Conservation (phyloP, 2,797 vertebrate species). For the Coendou prehensilis region DNA sequence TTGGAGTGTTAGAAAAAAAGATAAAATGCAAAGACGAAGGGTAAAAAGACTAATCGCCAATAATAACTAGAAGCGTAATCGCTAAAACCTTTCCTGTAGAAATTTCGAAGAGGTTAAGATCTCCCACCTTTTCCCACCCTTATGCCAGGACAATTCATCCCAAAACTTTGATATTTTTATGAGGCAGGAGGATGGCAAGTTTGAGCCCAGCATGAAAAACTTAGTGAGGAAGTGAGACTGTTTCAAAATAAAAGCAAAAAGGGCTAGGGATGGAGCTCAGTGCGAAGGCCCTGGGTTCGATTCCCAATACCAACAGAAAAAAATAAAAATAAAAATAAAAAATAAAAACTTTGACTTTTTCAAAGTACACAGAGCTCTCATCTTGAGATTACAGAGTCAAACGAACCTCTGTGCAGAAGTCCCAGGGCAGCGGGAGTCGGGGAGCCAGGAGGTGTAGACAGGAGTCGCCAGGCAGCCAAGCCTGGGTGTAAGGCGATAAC, state of each 20-base stretch:
- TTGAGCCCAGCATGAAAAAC: not conserved
- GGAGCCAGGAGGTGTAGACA: not conserved
- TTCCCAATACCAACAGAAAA: not conserved
- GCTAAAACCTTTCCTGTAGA: not conserved
- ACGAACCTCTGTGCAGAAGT: not conserved
- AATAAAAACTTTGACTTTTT: not conserved
- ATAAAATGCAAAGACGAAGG: not conserved
- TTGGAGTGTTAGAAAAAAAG: conserved; percentile 40
- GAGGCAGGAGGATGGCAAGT: not conserved
- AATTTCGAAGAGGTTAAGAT: not conserved
- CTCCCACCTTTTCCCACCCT: not conserved
- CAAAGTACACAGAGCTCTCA: not conserved
- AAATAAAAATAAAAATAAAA: not conserved
- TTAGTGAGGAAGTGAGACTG: not conserved
- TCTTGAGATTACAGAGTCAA: conserved; percentile 46
- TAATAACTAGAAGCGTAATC: not conserved
- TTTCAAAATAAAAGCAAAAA: not conserved
- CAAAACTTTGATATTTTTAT: not conserved
- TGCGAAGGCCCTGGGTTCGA: not conserved
- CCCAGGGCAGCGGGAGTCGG: not conserved
- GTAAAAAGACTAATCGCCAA: not conserved
- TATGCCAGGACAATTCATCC: not conserved
- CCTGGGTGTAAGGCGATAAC: conserved; percentile 19
- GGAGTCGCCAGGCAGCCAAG: not conserved
- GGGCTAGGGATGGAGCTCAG: not conserved